A percentile compares a stretch with the other conserved stretches of the same genome.
Evolutionary conservation across 2,113 vertebrate genomes (phyloP).

Genomic region (Phoxinus phoxinus): DNA sequence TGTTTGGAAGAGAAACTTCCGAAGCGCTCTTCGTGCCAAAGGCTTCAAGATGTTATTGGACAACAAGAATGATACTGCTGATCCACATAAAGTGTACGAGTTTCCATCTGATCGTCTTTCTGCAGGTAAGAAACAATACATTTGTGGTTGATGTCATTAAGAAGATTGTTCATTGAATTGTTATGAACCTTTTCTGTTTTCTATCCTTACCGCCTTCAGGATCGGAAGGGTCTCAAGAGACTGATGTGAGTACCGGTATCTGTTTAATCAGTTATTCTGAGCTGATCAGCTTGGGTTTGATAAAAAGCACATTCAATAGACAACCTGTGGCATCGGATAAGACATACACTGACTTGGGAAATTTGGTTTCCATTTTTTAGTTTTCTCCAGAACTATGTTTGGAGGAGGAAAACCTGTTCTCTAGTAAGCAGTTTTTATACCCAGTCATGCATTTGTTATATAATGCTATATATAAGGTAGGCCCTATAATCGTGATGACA

Average conservation of each 20-base stretch:
- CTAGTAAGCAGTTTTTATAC: neutral
- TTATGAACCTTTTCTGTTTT: neutral
- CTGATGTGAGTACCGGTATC: conserved; percentile 51
- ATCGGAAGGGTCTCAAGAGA: conserved; percentile 16
- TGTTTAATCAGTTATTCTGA: conserved; percentile 8
- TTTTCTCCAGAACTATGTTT: neutral
- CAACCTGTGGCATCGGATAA: neutral
- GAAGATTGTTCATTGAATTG: neutral
- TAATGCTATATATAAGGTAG: neutral
- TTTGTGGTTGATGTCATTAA: neutral
- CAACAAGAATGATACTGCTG: conserved; percentile 75
- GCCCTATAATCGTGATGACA: neutral
- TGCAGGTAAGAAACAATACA: conserved; percentile 57
- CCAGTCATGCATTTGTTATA: neutral
- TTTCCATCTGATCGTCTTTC: conserved; percentile 65
- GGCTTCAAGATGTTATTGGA: conserved; percentile 70
- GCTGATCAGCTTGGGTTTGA: neutral
- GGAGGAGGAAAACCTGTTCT: neutral
- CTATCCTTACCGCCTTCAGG: neutral
- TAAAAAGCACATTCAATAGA: neutral
- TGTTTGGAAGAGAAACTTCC: conserved; percentile 91
- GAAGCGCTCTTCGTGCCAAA: conserved; percentile 84
- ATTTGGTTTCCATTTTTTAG: conserved; percentile 11
- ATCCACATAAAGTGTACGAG: conserved; percentile 84
- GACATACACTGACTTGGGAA: neutral